Percentiles rank a stretch among this genome's conserved stretches.
These are phyloP conservation scores for Caenorhabditis afra DNA, from an alignment of 2,888 invertebrate genomes.

Conservation along the genomic window DNA sequence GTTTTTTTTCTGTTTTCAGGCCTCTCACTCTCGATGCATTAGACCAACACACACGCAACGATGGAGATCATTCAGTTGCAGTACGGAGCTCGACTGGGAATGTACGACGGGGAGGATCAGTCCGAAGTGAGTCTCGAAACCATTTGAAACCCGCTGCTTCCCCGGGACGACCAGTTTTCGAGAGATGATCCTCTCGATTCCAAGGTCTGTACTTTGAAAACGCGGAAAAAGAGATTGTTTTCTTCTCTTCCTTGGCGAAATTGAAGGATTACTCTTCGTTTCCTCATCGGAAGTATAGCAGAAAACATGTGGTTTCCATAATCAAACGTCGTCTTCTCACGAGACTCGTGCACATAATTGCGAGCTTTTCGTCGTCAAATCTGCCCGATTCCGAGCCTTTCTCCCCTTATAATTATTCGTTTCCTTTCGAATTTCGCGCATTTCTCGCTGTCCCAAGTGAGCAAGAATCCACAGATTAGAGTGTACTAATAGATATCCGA, in stretches of 20 bases:
- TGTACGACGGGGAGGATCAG: conserved; percentile 45
- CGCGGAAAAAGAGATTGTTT: background rate
- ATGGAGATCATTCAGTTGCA: conserved; percentile 59
- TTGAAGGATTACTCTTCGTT: conserved; percentile 9
- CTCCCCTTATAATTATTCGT: background rate
- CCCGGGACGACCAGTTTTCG: background rate
- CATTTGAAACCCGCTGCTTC: background rate
- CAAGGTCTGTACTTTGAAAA: background rate
- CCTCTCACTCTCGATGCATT: background rate
- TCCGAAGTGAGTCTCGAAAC: conserved; percentile 23
- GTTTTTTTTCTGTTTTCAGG: background rate
- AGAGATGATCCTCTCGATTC: background rate
- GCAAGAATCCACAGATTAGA: conserved; percentile 3
- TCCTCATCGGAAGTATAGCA: background rate
- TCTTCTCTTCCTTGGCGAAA: background rate
- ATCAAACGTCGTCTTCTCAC: background rate
- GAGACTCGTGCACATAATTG: too few species aligned
- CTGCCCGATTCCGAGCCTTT: too few species aligned
- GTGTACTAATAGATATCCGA: background rate
- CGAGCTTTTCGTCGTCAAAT: too few species aligned
- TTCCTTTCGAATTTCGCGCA: background rate
- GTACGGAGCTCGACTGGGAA: conserved; percentile 54
- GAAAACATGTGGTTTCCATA: conserved; percentile 14
- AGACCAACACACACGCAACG: background rate
- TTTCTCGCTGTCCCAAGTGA: background rate